These are phyloP conservation scores for Aphelocoma californica DNA, from an alignment of 2,797 vertebrate genomes.

Conservation along the genomic window DNA sequence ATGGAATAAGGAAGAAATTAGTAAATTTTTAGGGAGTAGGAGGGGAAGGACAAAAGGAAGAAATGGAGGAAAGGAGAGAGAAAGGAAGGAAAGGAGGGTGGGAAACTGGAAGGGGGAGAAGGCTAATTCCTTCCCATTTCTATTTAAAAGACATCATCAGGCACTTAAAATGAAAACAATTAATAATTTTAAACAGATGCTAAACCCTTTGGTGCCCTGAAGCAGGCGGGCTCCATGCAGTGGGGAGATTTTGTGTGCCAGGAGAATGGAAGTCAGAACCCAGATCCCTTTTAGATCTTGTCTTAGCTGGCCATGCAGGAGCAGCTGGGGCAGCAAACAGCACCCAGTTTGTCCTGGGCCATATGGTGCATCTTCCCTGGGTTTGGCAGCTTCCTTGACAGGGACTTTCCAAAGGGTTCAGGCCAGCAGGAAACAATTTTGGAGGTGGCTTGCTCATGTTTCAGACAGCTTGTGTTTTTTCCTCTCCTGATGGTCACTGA, in stretches of 20 bases:
- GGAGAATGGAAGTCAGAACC: not conserved
- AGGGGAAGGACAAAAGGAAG: not conserved
- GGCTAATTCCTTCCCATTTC: not conserved
- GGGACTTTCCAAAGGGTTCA: not conserved
- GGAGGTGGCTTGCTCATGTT: not conserved
- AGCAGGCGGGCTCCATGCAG: fast-evolving
- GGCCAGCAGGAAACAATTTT: not conserved
- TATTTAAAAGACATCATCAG: not conserved
- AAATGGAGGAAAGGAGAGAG: not conserved
- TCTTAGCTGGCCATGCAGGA: not conserved
- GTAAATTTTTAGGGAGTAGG: not conserved
- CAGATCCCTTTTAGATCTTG: not conserved
- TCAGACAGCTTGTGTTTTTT: not conserved
- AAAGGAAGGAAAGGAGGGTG: not conserved
- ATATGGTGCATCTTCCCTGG: fast-evolving
- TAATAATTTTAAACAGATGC: not conserved
- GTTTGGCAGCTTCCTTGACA: not conserved
- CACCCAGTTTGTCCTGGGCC: not conserved
- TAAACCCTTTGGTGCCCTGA: not conserved
- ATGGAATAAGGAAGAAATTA: not conserved
- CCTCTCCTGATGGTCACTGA: not conserved
- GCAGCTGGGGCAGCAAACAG: not conserved
- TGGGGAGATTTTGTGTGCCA: not conserved
- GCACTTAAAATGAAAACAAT: not conserved
- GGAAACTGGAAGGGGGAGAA: not conserved